Evolutionary conservation across 2,888 invertebrate species (phyloP), one percentile per base, ranked within the genome.

Genomic region (Dendrolimus houi): DNA sequence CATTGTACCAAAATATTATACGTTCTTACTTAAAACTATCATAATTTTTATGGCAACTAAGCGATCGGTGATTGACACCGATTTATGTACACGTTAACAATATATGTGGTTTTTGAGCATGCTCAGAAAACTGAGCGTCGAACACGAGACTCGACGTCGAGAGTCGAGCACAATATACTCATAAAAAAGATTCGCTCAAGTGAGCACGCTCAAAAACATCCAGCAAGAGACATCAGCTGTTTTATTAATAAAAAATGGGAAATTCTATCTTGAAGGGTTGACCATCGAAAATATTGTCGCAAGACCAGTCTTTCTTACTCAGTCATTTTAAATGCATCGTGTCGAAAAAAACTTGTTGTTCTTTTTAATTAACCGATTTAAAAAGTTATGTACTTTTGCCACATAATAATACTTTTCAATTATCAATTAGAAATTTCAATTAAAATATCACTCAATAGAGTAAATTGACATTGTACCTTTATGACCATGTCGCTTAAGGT

Each of bases 41-140:
- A 84, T 75, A 74, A 82, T 79, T 84, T 86, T 83, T 90, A 90
- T 90, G 89, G 89, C 89, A 88, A 88, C 89, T 83, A 88, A 86
- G 85, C 87, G 78, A 73, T 85, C 87, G 87, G 87, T 82, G 86
- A 64, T 62, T 62, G 65, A 63, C 85, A 85, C 87, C 81, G 86
- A 87, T 71, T 78, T 87, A 89, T 88, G 81, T 88, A 88, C 88
- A 88, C 72, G 72, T 64, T 62, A 66, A 55, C 64, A 69, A 65
- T 60, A 59, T 60, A 58, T 60, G 60, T 8, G 40, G 42, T 12
- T 9, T 29, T 41, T 10, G 47, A 56, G 53, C 53, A 53, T 42
- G 13, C 29, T 52, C 7, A 12, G 13, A 52, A 9, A 41, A 55
- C 14, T 55, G 29, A 29, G 29, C 29, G 29, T 29, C 29, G 29